Percentiles rank a stretch among this genome's conserved stretches.
These are phyloP conservation scores for Falco rusticolus DNA, from an alignment of 2,797 vertebrate genomes.

Conservation along the genomic window DNA sequence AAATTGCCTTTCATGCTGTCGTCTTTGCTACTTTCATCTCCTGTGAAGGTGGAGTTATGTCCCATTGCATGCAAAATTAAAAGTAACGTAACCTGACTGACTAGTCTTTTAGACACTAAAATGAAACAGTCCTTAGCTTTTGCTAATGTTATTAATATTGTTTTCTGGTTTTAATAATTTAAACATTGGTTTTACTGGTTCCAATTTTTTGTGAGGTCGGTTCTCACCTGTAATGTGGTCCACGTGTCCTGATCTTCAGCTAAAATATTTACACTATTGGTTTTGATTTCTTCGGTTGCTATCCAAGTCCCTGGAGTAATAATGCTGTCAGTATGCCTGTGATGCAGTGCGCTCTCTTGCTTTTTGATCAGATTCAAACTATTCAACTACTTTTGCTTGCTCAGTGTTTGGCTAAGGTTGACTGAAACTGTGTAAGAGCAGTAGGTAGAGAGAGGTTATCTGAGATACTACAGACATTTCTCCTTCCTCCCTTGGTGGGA, in stretches of 20 bases:
- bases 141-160: not conserved
- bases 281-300: not conserved
- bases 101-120: not conserved
- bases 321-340: not conserved
- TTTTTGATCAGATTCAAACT: not conserved
- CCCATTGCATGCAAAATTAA: not conserved
- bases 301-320: not conserved
- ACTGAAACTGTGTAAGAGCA: not conserved
- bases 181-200: not conserved
- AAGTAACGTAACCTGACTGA: not conserved
- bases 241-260: not conserved
- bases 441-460: not conserved
- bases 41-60: not conserved
- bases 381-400: not conserved
- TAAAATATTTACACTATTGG: not conserved
- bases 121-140: not conserved
- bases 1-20: not conserved
- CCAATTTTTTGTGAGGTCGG: fast-evolving
- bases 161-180: not conserved
- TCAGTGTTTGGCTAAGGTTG: not conserved
- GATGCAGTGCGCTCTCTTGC: not conserved
- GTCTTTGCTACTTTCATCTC: not conserved
- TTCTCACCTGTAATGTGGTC: not conserved
- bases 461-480: not conserved
- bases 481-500: not conserved